Conservation (phyloP, 2,113 vertebrate genomes). For the Oreochromis spilurus region DNA sequence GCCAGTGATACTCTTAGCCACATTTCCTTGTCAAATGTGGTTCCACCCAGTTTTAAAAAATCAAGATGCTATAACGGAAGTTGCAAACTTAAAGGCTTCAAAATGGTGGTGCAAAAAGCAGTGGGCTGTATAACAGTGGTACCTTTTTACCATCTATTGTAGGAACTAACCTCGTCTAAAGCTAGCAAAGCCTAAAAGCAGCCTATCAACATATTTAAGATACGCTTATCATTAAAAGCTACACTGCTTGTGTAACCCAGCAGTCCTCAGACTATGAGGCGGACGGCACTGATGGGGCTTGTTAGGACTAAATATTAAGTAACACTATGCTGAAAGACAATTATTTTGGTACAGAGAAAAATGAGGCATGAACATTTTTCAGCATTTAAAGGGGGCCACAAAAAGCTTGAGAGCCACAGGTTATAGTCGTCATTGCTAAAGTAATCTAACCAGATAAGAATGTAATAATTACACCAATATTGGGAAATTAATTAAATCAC, state of each 20-base stretch:
- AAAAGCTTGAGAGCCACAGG: not conserved
- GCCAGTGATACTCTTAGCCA: not conserved
- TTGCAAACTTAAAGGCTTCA: not conserved
- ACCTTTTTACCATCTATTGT: not conserved
- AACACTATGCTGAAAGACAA: not conserved
- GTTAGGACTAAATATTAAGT: not conserved
- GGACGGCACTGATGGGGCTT: not conserved
- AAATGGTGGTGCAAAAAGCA: not conserved
- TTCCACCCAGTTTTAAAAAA: not conserved
- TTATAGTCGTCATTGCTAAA: not conserved
- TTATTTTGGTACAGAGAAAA: no score
- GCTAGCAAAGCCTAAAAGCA: not conserved
- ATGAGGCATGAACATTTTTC: not conserved
- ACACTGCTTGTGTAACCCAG: not conserved
- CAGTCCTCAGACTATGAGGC: not conserved
- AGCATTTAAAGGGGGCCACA: not conserved
- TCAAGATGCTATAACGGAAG: not conserved
- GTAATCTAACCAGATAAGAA: not conserved
- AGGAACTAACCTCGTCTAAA: not conserved
- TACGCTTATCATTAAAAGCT: not conserved
- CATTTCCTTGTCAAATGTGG: not conserved
- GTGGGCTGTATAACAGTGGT: not conserved
- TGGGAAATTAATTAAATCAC: conserved; percentile 18
- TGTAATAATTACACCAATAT: not conserved
- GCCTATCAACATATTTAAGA: not conserved